A percentile compares a stretch with the other conserved stretches of the same genome.
These are phyloP conservation scores for Melanotus villosus DNA, from an alignment of 2,888 invertebrate genomes.

Conservation along the genomic window DNA sequence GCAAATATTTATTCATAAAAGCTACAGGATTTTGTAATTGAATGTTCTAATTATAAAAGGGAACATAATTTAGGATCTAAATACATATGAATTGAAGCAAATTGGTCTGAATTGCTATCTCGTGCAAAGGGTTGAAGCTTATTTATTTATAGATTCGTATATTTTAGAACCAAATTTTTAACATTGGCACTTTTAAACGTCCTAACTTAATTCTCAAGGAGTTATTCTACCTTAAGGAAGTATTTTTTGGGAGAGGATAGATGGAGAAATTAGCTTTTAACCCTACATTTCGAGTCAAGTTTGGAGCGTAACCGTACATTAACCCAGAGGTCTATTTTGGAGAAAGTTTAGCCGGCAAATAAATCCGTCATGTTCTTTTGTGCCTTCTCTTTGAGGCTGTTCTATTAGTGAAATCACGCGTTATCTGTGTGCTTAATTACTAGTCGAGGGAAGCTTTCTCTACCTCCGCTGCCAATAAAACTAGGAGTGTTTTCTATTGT, in stretches of 20 bases:
- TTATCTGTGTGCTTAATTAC: constrained; percentile 36
- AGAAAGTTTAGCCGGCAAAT: constrained; percentile 32
- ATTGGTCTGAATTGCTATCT: too few relatives aligned
- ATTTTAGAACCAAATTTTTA: too few relatives aligned
- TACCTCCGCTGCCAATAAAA: constrained; percentile 31
- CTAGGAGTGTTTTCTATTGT: constrained; percentile 29
- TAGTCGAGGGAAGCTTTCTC: constrained; percentile 13
- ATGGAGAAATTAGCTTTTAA: constrained; percentile 10
- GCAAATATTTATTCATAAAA: too few relatives aligned
- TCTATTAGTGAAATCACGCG: constrained; percentile 36
- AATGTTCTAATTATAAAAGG: too few relatives aligned
- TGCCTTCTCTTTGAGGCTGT: constrained; percentile 18
- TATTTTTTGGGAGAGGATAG: neutral
- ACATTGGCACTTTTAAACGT: too few relatives aligned
- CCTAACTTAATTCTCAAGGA: too few relatives aligned
- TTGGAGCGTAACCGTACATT: constrained; percentile 4
- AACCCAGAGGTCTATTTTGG: constrained; percentile 16
- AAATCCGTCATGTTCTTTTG: constrained; percentile 32
- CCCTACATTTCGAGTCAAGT: constrained; percentile 8
- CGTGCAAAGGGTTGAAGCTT: too few relatives aligned
- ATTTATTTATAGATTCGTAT: too few relatives aligned
- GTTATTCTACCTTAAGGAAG: too few relatives aligned
- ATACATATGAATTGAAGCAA: too few relatives aligned
- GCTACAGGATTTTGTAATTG: too few relatives aligned
- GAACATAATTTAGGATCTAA: too few relatives aligned